Evolutionary conservation across 1,140 invertebrate genomes (phyloP), one percentile per base, ranked within the genome.

Genomic region (Eriosoma lanigerum): DNA sequence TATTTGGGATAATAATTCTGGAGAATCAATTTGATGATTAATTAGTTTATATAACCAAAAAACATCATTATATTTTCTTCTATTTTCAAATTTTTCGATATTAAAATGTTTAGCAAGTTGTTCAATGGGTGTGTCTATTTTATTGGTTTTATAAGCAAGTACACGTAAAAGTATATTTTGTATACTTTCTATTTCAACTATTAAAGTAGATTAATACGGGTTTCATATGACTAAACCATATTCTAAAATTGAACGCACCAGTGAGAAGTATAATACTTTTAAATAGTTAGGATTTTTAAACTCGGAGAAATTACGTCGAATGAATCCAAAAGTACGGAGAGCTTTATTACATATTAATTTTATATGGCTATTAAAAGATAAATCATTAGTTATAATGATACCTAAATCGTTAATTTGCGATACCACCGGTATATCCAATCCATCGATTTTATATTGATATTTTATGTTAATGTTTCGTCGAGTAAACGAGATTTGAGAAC

Each of bases 181-280:
- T 24, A 58, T 58, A 58, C 21, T 13, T 58, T 58, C 56, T 24
- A 58, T 58, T 58, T 58, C 24, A 13, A 58, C n/a, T 58, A 58
- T 58, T 6, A 58, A 24, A 13, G 56, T 58, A 26, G 19, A 58
- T 58, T 58, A 13, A 58, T 58, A 8, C 56, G 24, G 56, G 56
- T 58, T 58, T 15, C 56, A 58, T 10, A 58, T 24, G 13, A 29
- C n/a, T n/a, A n/a, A n/a, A n/a, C n/a, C n/a, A n/a, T n/a, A n/a
- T n/a, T n/a, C n/a, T n/a, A n/a, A n/a, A n/a, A n/a, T n/a, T n/a
- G n/a, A n/a, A n/a, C n/a, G n/a, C n/a, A n/a, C n/a, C n/a, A n/a
- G n/a, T n/a, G 60, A 64, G n/a, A 64, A 64, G 38, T 64, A 64
- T 38, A 64, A 17, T 19, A 13, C 17, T 64, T 64, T 64, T 26